These are phyloP conservation scores for Altica lythri DNA, from an alignment of 2,888 invertebrate genomes.

Conservation along the genomic window DNA sequence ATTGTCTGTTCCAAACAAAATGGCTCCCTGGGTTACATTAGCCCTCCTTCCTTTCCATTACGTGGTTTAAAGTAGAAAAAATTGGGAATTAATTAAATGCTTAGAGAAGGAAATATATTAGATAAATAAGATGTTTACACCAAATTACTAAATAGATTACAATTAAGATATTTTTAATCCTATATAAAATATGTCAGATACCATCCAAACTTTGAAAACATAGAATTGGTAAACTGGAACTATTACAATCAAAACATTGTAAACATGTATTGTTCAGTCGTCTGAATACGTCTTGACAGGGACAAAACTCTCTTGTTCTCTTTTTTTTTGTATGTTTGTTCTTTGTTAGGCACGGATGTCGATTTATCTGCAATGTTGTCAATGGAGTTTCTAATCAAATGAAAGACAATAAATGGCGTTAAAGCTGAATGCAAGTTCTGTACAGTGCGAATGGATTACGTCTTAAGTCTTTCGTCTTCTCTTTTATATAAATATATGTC, in stretches of 20 bases:
- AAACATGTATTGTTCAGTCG: slow-evolving; percentile 1
- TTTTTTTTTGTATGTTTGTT: background rate
- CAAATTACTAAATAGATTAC: too few species aligned
- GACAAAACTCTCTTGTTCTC: background rate
- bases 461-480: slow-evolving; percentile 7
- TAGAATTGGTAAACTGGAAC: too few species aligned
- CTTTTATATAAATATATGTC: too few species aligned
- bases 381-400: slow-evolving; percentile 21
- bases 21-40: slow-evolving; percentile 6
- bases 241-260: slow-evolving; percentile 2
- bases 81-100: too few species aligned
- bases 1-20: slow-evolving; percentile 12
- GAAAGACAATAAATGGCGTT: slow-evolving; percentile 19
- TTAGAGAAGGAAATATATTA: too few species aligned
- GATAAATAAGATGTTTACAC: too few species aligned
- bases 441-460: slow-evolving; percentile 3
- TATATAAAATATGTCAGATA: too few species aligned
- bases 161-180: too few species aligned
- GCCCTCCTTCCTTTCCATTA: background rate
- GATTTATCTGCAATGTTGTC: slow-evolving; percentile 16
- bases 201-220: too few species aligned
- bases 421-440: slow-evolving; percentile 13
- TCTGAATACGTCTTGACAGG: background rate
- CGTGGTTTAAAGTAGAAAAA: too few species aligned
- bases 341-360: slow-evolving; percentile 8